Base-by-base conservation (phyloP, 2,113 vertebrate genomes). In the Mesembrinibis cayennensis region DNA sequence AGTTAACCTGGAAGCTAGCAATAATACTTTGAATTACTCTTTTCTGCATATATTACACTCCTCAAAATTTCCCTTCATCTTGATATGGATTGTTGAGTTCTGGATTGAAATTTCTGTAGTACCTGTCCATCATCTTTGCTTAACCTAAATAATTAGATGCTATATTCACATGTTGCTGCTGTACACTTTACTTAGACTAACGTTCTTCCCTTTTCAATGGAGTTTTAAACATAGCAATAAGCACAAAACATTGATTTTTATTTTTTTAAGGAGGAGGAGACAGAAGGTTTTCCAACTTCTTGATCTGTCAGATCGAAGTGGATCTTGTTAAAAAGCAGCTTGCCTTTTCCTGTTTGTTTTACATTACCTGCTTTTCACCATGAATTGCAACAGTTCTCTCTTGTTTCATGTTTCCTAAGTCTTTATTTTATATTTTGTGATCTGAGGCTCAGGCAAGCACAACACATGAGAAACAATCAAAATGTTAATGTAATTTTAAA, bases 401-500 rank as follows among this genome's bases (percentile, higher is more conserved):
- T 84, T 50, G 8, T 59, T 87, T 93, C 45, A 18, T 3, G 0
- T 80, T 70, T 93, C n/a, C 38, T 69, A 72, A 69, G 63, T 90
- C 63, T 90, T 63, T 79, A 13, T 81, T 58, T 90, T 69, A 18
- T 81, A 15, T 90, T 67, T 91, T 79, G 36, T 72, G 42, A 83
- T 94, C 55, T 30, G 69, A 84, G 59, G 30, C 52, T 36, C 34
- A 78, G 59, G 49, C 58, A 88, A 91, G 36, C 19, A 32, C 65
- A 90, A 53, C 59, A 94, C 65, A 66, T 42, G 34, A 90, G 65
- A 93, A 95, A 90, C 73, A 94, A 94, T 97, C 87, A 97, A 93
- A 95, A 95, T 90, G 82, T 90, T 97, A 94, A 95, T 93, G 82
- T 76, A 94, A 83, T 62, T 94, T 97, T 91, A 83, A 96, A 74